Evolutionary conservation across 2,797 vertebrate genomes (phyloP).

Genomic region (Astyanax mexicanus): DNA sequence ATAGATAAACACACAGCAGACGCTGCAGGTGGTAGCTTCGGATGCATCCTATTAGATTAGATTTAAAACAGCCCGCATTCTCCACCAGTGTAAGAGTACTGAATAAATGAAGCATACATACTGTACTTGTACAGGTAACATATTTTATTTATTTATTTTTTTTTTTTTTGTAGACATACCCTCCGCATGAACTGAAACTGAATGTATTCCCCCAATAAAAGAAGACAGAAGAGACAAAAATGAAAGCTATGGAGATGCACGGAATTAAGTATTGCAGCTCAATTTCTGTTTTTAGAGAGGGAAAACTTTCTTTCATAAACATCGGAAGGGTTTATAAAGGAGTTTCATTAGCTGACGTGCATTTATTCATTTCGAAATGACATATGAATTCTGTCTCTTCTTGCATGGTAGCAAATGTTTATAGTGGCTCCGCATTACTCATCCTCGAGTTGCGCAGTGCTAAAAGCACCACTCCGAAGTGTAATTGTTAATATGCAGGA

Average conservation of each 20-base stretch:
- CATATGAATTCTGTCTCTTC: constrained; percentile 35
- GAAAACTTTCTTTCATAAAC: constrained; percentile 19
- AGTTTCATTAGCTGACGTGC: constrained; percentile 35
- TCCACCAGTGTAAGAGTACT: neutral
- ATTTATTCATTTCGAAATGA: constrained; percentile 51
- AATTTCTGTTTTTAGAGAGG: neutral
- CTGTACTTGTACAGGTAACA: neutral
- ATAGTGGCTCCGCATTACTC: constrained; percentile 47
- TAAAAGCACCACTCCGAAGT: constrained; percentile 53
- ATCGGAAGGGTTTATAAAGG: constrained; percentile 35
- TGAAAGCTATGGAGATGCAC: constrained; percentile 31
- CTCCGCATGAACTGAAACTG: neutral
- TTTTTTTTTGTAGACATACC: neutral
- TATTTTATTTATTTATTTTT: too few relatives aligned
- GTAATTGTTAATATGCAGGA: constrained; percentile 50
- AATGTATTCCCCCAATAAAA: constrained; percentile 2
- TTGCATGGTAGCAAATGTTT: constrained; percentile 39
- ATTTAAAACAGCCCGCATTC: neutral
- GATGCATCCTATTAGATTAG: neutral
- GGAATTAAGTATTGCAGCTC: neutral
- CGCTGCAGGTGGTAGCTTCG: too few relatives aligned
- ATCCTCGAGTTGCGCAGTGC: constrained; percentile 26
- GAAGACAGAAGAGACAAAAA: constrained; percentile 32
- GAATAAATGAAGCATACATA: too few relatives aligned
- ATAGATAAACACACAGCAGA: neutral